phyloP scores from a whole-genome alignment of 2,113 vertebrate genomes.

The Ptychochromis oligacanthus region DNA sequence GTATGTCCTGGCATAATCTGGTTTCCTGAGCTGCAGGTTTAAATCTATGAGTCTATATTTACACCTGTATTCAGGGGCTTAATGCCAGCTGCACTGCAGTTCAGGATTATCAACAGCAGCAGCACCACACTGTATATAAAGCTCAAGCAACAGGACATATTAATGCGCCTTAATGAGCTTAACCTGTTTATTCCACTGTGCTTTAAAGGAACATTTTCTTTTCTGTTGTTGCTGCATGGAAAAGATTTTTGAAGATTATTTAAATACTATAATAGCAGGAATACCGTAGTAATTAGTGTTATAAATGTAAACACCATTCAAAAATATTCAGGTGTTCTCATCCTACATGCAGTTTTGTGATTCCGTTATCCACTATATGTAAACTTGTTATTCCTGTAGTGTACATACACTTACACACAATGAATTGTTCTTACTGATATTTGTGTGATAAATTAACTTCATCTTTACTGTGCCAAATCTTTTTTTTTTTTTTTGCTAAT shows the following conservation, averaged over 20 bases:
- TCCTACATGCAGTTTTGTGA: background rate
- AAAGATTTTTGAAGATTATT: background rate
- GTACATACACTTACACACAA: background rate
- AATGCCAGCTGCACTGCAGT: slow-evolving; percentile 16
- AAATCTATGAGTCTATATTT: slow-evolving; percentile 61
- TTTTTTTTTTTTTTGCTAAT: background rate
- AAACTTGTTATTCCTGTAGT: background rate
- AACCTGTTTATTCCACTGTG: slow-evolving; percentile 43
- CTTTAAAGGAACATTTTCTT: background rate
- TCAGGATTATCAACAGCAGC: slow-evolving; percentile 63
- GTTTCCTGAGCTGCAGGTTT: slow-evolving; percentile 22
- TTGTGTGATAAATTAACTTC: background rate
- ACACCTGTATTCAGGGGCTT: slow-evolving; percentile 57
- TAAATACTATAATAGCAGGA: background rate
- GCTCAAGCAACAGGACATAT: slow-evolving; percentile 49
- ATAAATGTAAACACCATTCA: background rate
- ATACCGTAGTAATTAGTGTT: background rate
- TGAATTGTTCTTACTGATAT: background rate
- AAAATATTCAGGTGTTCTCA: background rate
- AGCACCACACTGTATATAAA: slow-evolving; percentile 1
- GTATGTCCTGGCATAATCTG: slow-evolving; percentile 7
- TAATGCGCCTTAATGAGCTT: slow-evolving; percentile 62
- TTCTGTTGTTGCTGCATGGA: background rate
- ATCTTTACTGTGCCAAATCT: background rate
- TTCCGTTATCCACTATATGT: background rate